Base-by-base conservation (phyloP, 1,140 invertebrate genomes). In the Saccostrea echinata region DNA sequence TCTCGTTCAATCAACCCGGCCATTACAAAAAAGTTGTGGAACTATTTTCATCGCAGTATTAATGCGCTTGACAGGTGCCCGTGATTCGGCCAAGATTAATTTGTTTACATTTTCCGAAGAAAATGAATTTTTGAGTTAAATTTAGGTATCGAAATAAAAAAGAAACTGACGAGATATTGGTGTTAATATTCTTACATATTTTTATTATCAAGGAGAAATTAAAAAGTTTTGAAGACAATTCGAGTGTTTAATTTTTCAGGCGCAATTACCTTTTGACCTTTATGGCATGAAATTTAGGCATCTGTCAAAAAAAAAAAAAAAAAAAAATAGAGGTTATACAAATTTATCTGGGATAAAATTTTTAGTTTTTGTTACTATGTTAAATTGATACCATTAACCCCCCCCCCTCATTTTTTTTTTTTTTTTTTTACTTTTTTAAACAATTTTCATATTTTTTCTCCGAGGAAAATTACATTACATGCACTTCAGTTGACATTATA, bases 61-160 rank as follows among this genome's bases (percentile, higher is more conserved):
- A 55, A 51, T 89, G 53, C 88, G 88, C 86, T 35, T 89, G 88
- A 87, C 88, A 89, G 88, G 88, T 89, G 88, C 88, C 85, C 88
- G 88, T 89, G 88, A 89, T 89, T 89, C 86, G 88, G 64, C 55
- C 82, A 57, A 35, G 83, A 53, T 85, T 87, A 87, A 87, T 87
- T 87, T 87, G 86, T 87, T 87, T 87, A 87, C 86, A 83, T 87
- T 64, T 87, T 24, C 43, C 9, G 9, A 43, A 33, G 12, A 76
- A 76, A 76, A 27, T 30, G 4, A 30, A 1, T 76, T 33, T 30
- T 30, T 1, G 13, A 76, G 68, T 13, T 27, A 33, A 33, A 16
- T 43, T 2, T 43, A 43, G 43, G 43, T 43, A 43, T 43, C 43
- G 43, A 43, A 43, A 43, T 43, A 43, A 43, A 43, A 43, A 6